A percentile compares a stretch with the other conserved stretches of the same genome.
phyloP scores from a whole-genome alignment of 2,113 vertebrate genomes.

The Rhynchomys soricoides region DNA sequence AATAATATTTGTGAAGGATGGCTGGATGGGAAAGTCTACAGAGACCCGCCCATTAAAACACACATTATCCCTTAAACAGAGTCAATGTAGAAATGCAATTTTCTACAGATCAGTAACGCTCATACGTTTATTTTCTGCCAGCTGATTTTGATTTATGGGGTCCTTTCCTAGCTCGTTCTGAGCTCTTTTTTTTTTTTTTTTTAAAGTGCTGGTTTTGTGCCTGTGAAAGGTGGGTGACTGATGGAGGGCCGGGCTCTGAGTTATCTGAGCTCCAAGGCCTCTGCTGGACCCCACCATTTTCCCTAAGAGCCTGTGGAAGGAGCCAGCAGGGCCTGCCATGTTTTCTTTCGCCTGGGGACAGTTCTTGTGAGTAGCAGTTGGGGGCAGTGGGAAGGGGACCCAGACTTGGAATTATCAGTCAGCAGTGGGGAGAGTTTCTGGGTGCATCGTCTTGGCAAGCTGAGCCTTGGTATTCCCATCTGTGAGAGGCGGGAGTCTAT shows the following conservation, averaged over 20 bases:
- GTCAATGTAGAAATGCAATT: constrained; percentile 31
- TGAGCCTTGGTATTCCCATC: not conserved
- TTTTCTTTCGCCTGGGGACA: not conserved
- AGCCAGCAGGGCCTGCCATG: accelerated
- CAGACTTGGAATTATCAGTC: not conserved
- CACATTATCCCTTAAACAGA: constrained; percentile 32
- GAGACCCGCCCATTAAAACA: constrained; percentile 34
- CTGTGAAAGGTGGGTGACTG: not conserved
- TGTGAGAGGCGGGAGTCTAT: not conserved
- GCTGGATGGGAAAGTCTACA: not conserved
- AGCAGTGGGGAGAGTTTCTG: not conserved
- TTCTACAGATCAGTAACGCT: not conserved
- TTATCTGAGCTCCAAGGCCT: not conserved
- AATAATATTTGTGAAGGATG: not conserved
- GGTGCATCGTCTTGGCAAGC: accelerated
- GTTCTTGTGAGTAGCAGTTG: not conserved
- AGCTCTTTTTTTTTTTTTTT: not conserved
- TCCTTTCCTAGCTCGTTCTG: not conserved
- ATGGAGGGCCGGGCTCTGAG: not conserved
- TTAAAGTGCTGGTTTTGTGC: accelerated
- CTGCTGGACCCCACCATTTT: accelerated
- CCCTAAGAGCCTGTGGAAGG: not conserved
- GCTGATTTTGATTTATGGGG: constrained; percentile 54
- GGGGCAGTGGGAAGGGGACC: too few relatives aligned
- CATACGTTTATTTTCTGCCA: constrained; percentile 46